Percentiles rank a stretch among this genome's conserved stretches.
phyloP scores from a whole-genome alignment of 2,888 invertebrate species.

The Meganola albula region DNA sequence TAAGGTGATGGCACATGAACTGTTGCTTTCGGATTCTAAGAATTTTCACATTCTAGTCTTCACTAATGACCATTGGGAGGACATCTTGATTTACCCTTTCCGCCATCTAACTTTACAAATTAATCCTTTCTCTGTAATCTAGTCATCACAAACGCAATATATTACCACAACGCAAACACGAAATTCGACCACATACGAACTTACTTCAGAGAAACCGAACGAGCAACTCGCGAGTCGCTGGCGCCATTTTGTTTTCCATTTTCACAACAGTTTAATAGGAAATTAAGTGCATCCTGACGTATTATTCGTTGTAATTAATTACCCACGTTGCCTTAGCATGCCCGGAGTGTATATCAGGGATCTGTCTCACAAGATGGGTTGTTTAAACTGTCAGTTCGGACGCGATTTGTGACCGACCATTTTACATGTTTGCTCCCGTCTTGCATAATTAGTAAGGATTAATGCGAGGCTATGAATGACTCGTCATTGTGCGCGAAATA shows the following conservation, averaged over 20 bases:
- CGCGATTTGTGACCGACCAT: constrained; percentile 72
- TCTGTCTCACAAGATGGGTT: constrained; percentile 70
- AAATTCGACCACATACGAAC: constrained; percentile 6
- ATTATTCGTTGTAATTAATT: constrained; percentile 72
- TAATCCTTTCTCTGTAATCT: neutral
- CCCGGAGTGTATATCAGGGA: constrained; percentile 64
- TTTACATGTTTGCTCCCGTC: constrained; percentile 71
- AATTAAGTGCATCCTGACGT: constrained; percentile 71
- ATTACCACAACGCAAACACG: constrained; percentile 12
- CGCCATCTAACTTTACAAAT: constrained; percentile 1
- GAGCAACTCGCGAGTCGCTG: constrained; percentile 20
- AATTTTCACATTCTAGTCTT: constrained; percentile 1
- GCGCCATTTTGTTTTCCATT: constrained; percentile 47
- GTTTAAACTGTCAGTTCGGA: constrained; percentile 71
- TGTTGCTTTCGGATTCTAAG: neutral
- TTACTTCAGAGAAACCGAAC: constrained; percentile 28
- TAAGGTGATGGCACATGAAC: constrained; percentile 12
- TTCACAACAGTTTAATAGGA: constrained; percentile 64
- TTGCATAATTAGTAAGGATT: constrained; percentile 75
- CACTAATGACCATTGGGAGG: constrained; percentile 3
- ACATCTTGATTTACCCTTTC: constrained; percentile 7
- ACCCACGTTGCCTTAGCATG: constrained; percentile 61
- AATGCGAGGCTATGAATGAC: constrained; percentile 68
- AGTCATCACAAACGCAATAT: constrained; percentile 6
- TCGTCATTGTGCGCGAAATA: constrained; percentile 58